Evolutionary conservation across 2,888 invertebrate species (phyloP).

Genomic region (Ormia ochracea): DNA sequence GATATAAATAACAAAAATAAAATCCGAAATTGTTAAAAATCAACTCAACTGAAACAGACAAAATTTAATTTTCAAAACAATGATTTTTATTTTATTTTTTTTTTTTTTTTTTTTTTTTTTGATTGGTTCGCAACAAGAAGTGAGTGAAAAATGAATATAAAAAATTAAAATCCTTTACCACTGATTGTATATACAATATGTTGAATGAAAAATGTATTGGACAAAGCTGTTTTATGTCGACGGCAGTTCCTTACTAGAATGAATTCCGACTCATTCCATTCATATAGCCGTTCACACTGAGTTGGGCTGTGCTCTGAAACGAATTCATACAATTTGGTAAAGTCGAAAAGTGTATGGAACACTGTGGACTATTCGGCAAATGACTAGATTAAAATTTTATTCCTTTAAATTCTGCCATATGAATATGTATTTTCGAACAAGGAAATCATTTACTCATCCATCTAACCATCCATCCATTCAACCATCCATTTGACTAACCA

Average conservation of each 20-base stretch:
- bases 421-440: conserved; percentile 26
- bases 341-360: background rate
- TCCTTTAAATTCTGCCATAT: background rate
- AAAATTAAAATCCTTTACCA: conserved; percentile 49
- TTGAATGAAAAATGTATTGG: conserved; percentile 40
- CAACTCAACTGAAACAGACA: conserved; percentile 62
- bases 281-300: no score
- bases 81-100: conserved; percentile 37
- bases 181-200: conserved; percentile 53
- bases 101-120: conserved; percentile 21
- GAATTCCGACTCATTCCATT: background rate
- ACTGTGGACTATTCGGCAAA: background rate
- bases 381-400: background rate
- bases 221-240: conserved; percentile 31
- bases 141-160: conserved; percentile 47
- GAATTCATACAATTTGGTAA: background rate
- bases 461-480: conserved; percentile 50
- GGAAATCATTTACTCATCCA: conserved; percentile 48
- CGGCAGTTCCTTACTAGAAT: conserved; percentile 5
- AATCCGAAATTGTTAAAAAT: conserved; percentile 56
- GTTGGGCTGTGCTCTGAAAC: no score
- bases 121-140: conserved; percentile 42
- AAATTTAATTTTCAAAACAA: conserved; percentile 63
- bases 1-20: conserved; percentile 27
- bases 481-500: conserved; percentile 58